Base-by-base conservation (phyloP, 2,888 invertebrate species). In the Dysmachus trigonus region DNA sequence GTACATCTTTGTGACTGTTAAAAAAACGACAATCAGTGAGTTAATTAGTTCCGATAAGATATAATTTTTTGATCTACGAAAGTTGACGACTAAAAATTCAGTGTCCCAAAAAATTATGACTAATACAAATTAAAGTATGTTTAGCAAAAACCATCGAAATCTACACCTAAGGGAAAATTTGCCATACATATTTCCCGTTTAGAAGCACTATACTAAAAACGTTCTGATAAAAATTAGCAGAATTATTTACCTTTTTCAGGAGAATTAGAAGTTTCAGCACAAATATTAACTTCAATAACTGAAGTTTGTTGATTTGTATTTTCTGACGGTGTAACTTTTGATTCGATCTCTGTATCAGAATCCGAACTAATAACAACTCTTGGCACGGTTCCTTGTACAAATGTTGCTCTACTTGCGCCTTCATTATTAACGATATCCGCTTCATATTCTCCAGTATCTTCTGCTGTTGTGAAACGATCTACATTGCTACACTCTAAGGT, bases 301-400 rank as follows among this genome's bases (percentile, higher is more conserved):
- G 79, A 47, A 18, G 51, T 18, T 18, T 33, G 35, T 38, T 82
- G 53, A 51, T 73, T 41, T 22, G 27, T 82, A 51, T 33, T 15
- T 35, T 31, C 31, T 73, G 18, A 30, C 4, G 73, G 13, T 33
- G 31, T 73, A 31, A 10, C n/a, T 30, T 7, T 15, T 30, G 15
- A 73, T 35, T 31, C 73, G 33, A 73, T 22, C 10, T 72, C 72
- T 18, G 18, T 18, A 7, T 72, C 72, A 47, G 33, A 18, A 71
- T 38, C 62, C 31, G 22, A 22, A 47, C 27, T 79, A 13, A 41
- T 47, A 10, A 22, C 31, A 72, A 31, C 62, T 76, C 41, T 86
- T 83, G 84, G 83, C 83, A 83, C 86, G 51, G 22, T 85, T 77
- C 74, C 86, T 77, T 84, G 72, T 85, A 86, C 71, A 81, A 86